A percentile compares a stretch with the other conserved stretches of the same genome.
These are phyloP conservation scores for Cecropterus lyciades DNA, from an alignment of 1,140 invertebrate genomes.

Conservation along the genomic window DNA sequence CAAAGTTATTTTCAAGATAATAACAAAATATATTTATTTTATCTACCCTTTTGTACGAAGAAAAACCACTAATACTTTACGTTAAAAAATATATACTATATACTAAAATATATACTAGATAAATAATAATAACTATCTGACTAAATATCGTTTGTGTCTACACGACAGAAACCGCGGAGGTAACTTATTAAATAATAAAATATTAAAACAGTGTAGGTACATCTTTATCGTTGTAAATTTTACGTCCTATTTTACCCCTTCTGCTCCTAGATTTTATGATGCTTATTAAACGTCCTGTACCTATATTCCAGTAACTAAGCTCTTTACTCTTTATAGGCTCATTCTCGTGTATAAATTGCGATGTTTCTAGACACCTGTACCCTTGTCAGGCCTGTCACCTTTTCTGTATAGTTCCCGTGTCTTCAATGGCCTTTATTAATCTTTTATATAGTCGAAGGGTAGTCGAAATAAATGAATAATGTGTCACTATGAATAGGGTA, in stretches of 20 bases:
- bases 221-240: background rate
- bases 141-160: no score
- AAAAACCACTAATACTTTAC: no score
- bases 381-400: constrained; percentile 23
- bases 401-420: constrained; percentile 8
- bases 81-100: no score
- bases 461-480: constrained; percentile 14
- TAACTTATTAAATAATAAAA: background rate
- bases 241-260: background rate
- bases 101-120: no score
- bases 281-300: background rate
- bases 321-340: constrained; percentile 17
- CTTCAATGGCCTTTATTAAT: constrained; percentile 7
- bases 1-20: no score
- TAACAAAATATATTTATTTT: no score
- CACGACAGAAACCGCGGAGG: no score
- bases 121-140: no score
- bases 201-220: background rate
- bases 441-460: constrained; percentile 19
- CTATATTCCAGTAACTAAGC: background rate
- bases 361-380: constrained; percentile 6
- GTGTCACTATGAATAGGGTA: background rate
- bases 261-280: background rate
- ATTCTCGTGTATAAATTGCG: constrained; percentile 13
- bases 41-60: no score